Base-by-base conservation (phyloP, 2,888 invertebrate species). In the Alcis repandata region DNA sequence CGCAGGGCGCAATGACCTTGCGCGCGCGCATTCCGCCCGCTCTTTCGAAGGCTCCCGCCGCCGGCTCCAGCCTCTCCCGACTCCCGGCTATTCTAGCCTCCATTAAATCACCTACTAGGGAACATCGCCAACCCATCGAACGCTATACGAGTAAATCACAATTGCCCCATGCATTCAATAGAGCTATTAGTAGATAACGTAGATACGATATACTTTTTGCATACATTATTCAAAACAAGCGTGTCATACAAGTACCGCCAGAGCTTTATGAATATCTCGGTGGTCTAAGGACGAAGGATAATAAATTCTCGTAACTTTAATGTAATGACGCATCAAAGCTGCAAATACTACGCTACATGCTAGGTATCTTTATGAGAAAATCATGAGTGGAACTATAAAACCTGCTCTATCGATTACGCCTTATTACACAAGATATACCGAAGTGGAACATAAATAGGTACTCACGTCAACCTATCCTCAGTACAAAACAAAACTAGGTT, bases 1-100 rank as follows among this genome's bases (percentile, higher is more conserved):
- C 90, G 91, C 90, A 87, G 91, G 90, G 92, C 92, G 91, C 92
- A 93, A 92, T 92, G 93, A 92, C 93, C 93, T 93, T 93, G 93
- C 88, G 85, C 86, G 86, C 86, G 89, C 89, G 86, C 91, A 92
- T 91, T 89, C 91, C 92, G 80, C 82, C 84, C 86, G 89, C 86
- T 87, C 86, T 84, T 84, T 84, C 83, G 84, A 79, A 82, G 85
- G 84, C 87, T 88, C n/a, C 27, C 6, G 89, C 85, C 82, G 85
- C 84, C 84, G 83, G 33, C 51, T 60, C 60, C 65, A 57, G 60
- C 43, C 80, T 83, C 85, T 86, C 85, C 85, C 80, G 80, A 77
- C 84, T 86, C 85, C 85, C 80, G 80, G 78, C 83, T 80, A 81
- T 83, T 83, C 84, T 84, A 84, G 85, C 82, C 84, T 80, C 86